phyloP scores from a whole-genome alignment of 1,140 invertebrate genomes.

The Aphelenchoides avenae region DNA sequence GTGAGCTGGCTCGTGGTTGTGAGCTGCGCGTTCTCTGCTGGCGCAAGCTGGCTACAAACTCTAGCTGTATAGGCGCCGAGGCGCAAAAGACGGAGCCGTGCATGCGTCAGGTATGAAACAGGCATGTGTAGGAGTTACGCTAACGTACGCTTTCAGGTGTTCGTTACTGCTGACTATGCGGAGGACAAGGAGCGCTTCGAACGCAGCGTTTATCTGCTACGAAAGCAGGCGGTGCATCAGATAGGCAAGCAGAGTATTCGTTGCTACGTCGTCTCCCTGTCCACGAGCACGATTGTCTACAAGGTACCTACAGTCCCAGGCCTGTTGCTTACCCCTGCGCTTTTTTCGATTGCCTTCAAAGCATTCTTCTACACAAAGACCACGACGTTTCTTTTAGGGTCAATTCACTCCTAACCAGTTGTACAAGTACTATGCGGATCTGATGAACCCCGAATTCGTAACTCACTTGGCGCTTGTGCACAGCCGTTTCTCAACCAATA shows the following conservation, averaged over 20 bases:
- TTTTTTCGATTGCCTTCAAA: too few species aligned
- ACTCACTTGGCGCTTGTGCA: slow-evolving; percentile 93
- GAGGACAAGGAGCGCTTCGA: slow-evolving; percentile 66
- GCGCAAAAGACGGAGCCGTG: slow-evolving; percentile 86
- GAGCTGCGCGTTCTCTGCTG: slow-evolving; percentile 72
- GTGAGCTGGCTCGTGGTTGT: slow-evolving; percentile 73
- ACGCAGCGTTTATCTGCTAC: slow-evolving; percentile 78
- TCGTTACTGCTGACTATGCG: slow-evolving; percentile 65
- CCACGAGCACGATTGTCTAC: slow-evolving; percentile 83
- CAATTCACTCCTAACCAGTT: slow-evolving; percentile 90
- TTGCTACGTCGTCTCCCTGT: slow-evolving; percentile 94
- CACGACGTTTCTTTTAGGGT: slow-evolving; percentile 66
- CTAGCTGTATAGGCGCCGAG: slow-evolving; percentile 77
- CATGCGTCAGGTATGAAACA: slow-evolving; percentile 72
- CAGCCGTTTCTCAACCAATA: slow-evolving; percentile 95
- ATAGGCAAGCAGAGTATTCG: slow-evolving; percentile 74
- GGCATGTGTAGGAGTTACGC: neutral
- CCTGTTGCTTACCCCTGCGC: too few species aligned
- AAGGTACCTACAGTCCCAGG: slow-evolving; percentile 71
- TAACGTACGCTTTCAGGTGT: slow-evolving; percentile 64
- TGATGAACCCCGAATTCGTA: slow-evolving; percentile 75
- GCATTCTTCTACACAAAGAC: too few species aligned
- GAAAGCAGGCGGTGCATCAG: slow-evolving; percentile 84
- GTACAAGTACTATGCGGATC: slow-evolving; percentile 76
- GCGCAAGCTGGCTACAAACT: slow-evolving; percentile 83